A percentile compares a stretch with the other conserved stretches of the same genome.
Evolutionary conservation across 1,140 invertebrate species (phyloP).

Genomic region (Zaprionus gabonicus): DNA sequence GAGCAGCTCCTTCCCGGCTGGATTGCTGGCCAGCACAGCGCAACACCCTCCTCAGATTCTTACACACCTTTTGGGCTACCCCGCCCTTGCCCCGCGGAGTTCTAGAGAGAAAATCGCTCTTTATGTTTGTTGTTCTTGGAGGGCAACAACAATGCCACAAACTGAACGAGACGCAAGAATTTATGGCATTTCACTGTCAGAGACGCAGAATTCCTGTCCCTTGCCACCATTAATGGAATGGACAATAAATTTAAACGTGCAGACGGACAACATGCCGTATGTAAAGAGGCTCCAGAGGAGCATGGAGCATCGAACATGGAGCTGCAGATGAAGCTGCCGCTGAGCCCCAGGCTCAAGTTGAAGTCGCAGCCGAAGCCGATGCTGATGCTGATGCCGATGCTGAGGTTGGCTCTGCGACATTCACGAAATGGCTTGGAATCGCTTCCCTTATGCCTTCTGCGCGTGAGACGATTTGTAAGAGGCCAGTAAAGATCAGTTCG

Average conservation of each 20-base stretch:
- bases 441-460: constrained; percentile 48
- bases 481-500: constrained; percentile 1
- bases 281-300: constrained; percentile 57
- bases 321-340: neutral
- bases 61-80: constrained; percentile 15
- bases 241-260: constrained; percentile 81
- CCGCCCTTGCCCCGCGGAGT: neutral
- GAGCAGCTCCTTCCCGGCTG: constrained; percentile 11
- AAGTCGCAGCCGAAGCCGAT: neutral
- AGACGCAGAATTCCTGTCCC: constrained; percentile 79
- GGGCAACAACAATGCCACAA: constrained; percentile 61
- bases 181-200: constrained; percentile 83
- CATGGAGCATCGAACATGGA: neutral
- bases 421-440: constrained; percentile 71
- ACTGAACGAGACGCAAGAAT: constrained; percentile 77
- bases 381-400: too few species aligned
- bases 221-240: constrained; percentile 82
- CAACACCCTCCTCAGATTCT: constrained; percentile 30
- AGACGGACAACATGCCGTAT: constrained; percentile 79
- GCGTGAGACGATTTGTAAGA: constrained; percentile 79
- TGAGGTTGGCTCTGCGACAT: constrained; percentile 45
- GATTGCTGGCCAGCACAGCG: neutral
- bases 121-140: constrained; percentile 4
- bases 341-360: neutral
- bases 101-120: constrained; percentile 16